phyloP scores from a whole-genome alignment of 2,888 invertebrate genomes.

The Silvanus unidentatus region DNA sequence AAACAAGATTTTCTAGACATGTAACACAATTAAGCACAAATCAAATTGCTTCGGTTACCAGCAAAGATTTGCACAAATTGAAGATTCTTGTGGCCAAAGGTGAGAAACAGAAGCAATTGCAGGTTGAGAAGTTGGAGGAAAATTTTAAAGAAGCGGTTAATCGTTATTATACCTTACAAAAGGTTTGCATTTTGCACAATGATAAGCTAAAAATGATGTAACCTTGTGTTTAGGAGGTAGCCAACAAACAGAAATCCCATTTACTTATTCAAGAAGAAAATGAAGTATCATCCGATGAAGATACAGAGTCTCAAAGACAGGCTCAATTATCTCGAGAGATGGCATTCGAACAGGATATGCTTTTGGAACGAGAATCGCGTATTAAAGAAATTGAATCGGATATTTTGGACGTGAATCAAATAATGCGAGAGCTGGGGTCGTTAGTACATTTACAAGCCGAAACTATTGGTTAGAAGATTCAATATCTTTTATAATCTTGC shows the following conservation, averaged over 20 bases:
- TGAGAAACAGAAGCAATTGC: conserved; percentile 74
- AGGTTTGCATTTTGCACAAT: conserved; percentile 49
- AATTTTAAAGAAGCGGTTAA: conserved; percentile 72
- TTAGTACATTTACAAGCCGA: conserved; percentile 69
- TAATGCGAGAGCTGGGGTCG: conserved; percentile 69
- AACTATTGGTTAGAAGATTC: conserved; percentile 55
- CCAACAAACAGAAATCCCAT: conserved; percentile 63
- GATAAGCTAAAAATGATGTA: neutral
- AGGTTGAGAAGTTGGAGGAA: conserved; percentile 75
- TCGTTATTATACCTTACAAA: conserved; percentile 69
- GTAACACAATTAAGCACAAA: conserved; percentile 70
- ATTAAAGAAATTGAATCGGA: conserved; percentile 76
- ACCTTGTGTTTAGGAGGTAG: conserved; percentile 50
- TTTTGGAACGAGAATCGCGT: conserved; percentile 73
- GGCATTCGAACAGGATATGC: conserved; percentile 73
- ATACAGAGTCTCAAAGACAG: conserved; percentile 46
- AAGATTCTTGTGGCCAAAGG: conserved; percentile 64
- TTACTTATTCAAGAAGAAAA: conserved; percentile 44
- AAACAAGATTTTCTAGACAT: conserved; percentile 55
- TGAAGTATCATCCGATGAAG: conserved; percentile 37
- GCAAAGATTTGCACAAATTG: conserved; percentile 65
- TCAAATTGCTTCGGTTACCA: conserved; percentile 65
- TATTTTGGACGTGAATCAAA: conserved; percentile 76
- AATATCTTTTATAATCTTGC: conserved; percentile 3
- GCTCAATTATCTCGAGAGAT: conserved; percentile 51